These are phyloP conservation scores for Paralinhomoeus sp. DNA, from an alignment of 2,888 invertebrate genomes.

Conservation along the genomic window DNA sequence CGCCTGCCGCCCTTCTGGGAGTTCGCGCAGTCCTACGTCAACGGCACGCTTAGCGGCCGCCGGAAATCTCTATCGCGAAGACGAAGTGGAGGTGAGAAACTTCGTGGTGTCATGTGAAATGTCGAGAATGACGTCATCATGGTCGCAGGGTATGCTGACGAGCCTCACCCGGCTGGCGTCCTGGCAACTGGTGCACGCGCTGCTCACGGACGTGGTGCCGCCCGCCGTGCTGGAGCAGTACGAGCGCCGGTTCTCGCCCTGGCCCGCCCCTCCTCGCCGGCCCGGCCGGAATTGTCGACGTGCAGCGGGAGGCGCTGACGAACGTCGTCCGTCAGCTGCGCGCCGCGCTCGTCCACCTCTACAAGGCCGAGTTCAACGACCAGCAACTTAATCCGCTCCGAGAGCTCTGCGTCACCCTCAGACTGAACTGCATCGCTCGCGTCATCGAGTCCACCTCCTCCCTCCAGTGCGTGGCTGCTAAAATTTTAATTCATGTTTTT, in stretches of 20 bases:
- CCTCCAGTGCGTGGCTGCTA: too few relatives aligned
- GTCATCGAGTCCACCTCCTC: slow-evolving; percentile 9
- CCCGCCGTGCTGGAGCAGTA: slow-evolving; percentile 10
- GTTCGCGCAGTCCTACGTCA: slow-evolving; percentile 76
- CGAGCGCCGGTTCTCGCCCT: slow-evolving; percentile 15
- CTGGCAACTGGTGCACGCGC: slow-evolving; percentile 22
- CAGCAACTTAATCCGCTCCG: slow-evolving; percentile 13
- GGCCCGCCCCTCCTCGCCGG: slow-evolving; percentile 11
- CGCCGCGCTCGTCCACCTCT: too few relatives aligned
- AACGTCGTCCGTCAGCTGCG: background rate
- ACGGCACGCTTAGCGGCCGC: slow-evolving; percentile 55
- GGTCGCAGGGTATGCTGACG: slow-evolving; percentile 21
- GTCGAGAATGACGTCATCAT: too few relatives aligned
- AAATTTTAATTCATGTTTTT: too few relatives aligned
- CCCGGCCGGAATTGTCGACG: background rate
- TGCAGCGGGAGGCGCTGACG: background rate
- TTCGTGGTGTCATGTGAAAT: too few relatives aligned
- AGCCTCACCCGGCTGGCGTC: slow-evolving; percentile 20
- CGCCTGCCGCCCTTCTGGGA: slow-evolving; percentile 80
- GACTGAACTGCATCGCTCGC: slow-evolving; percentile 16
- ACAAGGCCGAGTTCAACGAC: background rate
- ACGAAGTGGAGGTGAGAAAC: slow-evolving; percentile 21
- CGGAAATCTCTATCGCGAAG: slow-evolving; percentile 12
- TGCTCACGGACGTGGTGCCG: slow-evolving; percentile 16
- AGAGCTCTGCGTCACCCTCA: slow-evolving; percentile 19